Percentiles rank a stretch among this genome's conserved stretches.
These are phyloP conservation scores for Dioctria linearis DNA, from an alignment of 2,888 invertebrate species.

Conservation along the genomic window DNA sequence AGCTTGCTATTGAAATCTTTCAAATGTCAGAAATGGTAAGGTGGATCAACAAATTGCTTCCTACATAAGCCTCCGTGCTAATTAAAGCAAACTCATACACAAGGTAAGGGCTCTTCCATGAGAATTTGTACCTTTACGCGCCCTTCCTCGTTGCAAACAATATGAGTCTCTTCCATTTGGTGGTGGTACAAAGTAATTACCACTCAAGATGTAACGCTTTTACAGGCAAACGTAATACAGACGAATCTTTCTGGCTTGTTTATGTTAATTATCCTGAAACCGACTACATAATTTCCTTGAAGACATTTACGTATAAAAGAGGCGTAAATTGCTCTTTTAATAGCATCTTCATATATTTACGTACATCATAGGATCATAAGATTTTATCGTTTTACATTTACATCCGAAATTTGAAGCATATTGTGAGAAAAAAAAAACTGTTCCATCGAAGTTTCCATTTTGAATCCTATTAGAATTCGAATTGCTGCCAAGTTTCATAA, in stretches of 20 bases:
- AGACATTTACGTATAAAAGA: conserved; percentile 5
- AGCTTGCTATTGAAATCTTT: conserved; percentile 12
- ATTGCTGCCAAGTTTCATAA: conserved; percentile 48
- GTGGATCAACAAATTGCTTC: conserved; percentile 39
- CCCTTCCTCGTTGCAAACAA: conserved; percentile 21
- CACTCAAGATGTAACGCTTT: conserved; percentile 33
- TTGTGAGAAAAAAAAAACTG: not conserved
- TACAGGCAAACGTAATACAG: conserved; percentile 20
- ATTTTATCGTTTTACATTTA: conserved; percentile 28
- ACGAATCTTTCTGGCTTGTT: conserved; percentile 14
- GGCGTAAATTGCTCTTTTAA: not conserved
- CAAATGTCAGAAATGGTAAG: conserved; percentile 14
- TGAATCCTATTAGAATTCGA: conserved; percentile 6
- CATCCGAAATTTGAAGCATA: not conserved
- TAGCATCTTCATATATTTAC: not conserved
- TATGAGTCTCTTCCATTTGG: conserved; percentile 2
- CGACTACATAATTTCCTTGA: not conserved
- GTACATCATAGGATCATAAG: conserved; percentile 17
- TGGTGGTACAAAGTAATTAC: conserved; percentile 21
- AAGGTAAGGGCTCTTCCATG: conserved; percentile 34
- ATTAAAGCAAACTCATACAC: conserved; percentile 48
- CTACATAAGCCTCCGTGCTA: conserved; percentile 30
- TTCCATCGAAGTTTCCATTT: not conserved
- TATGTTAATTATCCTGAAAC: not conserved
- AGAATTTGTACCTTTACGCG: conserved; percentile 25